Evolutionary conservation across 2,113 vertebrate genomes (phyloP).

Genomic region (Beaufortia kweichowensis): DNA sequence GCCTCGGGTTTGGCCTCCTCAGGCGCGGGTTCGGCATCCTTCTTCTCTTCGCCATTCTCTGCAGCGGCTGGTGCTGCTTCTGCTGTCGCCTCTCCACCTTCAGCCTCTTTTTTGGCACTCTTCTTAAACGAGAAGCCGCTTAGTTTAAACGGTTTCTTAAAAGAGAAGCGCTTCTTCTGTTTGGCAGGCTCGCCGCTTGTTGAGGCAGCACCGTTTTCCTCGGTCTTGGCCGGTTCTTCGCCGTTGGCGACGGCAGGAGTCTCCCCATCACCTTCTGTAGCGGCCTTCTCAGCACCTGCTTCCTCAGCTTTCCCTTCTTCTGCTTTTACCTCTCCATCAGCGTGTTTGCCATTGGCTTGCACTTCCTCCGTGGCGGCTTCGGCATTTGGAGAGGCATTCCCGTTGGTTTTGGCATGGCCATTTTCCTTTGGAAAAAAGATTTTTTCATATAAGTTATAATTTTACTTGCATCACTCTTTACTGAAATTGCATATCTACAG

Average conservation of each 20-base stretch:
- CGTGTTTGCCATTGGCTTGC: constrained; percentile 88
- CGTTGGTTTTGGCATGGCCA: constrained; percentile 86
- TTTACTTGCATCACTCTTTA: neutral
- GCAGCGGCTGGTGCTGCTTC: constrained; percentile 57
- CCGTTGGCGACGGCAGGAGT: constrained; percentile 79
- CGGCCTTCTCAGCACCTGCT: constrained; percentile 62
- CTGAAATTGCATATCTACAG: neutral
- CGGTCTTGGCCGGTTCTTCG: constrained; percentile 73
- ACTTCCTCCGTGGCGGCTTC: constrained; percentile 84
- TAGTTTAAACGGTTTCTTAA: constrained; percentile 97
- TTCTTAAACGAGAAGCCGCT: constrained; percentile 97
- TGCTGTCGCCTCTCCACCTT: constrained; percentile 78
- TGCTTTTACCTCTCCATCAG: constrained; percentile 77
- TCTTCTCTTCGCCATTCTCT: constrained; percentile 47
- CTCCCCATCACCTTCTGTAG: constrained; percentile 68
- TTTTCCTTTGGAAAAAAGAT: constrained; percentile 79
- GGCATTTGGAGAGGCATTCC: constrained; percentile 80
- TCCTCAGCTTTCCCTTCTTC: constrained; percentile 63
- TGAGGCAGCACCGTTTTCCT: constrained; percentile 74
- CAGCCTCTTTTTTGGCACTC: constrained; percentile 87
- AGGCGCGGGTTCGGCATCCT: constrained; percentile 69
- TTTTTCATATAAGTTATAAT: constrained; percentile 62
- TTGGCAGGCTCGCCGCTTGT: constrained; percentile 89
- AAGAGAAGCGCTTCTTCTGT: constrained; percentile 97
- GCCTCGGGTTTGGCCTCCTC: constrained; percentile 65